Base-by-base conservation (phyloP, 2,797 vertebrate species). In the Agapornis canus region DNA sequence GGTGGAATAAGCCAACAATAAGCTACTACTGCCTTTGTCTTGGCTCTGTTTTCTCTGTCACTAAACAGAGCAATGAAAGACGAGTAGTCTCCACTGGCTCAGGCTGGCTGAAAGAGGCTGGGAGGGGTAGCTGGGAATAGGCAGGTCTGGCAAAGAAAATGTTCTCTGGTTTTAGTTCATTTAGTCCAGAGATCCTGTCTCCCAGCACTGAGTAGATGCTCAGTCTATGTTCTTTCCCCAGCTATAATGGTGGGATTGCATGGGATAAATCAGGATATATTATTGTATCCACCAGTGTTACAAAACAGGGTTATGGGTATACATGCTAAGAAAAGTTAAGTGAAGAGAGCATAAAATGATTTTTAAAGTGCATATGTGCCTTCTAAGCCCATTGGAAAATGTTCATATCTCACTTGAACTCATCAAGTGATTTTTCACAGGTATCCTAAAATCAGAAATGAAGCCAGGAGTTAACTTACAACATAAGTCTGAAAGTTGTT, bases 11-110 rank as follows among this genome's bases (percentile, higher is more conserved):
- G 51, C 10, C 73, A 81, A 54, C 70, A 86, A 76, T 91, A 89
- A 82, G 60, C 70, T 82, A 60, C 90, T 73, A 48, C 54, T 89
- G 42, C 63, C 63, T 95, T 91, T 84, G 47, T 56, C 73, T 86
- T 86, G 86, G 61, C 59, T 95, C 76, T 90, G 39, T 66, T 86
- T 90, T 76, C 77, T 90, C 63, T 69, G 13, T 76, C 68, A 47
- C 81, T 86, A 39, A 83, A 70, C 49, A 78, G 8, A 27, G 20
- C 63, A 66, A 42, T 49, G 64, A 83, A 83, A 87, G 65, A 80
- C 29, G 65, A 82, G 77, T 16, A 49, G 35, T 65, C n/a, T 82
- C 27, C n/a, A 56, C 13, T 11, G 10, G 15, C 31, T 39, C 61
- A 5, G 35, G 25, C 66, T 61, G 43, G 22, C 35, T 86, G 52